Conservation (phyloP, 2,113 vertebrate genomes). For the Amphiprion ocellaris region DNA sequence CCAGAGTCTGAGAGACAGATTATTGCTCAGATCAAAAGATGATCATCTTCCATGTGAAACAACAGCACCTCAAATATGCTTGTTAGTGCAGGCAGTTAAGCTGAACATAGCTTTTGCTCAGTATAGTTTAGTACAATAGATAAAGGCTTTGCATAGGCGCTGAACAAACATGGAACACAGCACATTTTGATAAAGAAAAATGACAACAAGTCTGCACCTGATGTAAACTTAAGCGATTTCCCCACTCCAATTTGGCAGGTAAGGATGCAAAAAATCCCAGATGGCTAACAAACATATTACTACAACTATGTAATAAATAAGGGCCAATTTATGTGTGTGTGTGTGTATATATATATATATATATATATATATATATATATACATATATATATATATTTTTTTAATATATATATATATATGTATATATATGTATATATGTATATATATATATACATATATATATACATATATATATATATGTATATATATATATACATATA, state of each 20-base stretch:
- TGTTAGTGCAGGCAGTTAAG: constrained; percentile 69
- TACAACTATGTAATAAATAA: constrained; percentile 44
- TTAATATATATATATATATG: no score
- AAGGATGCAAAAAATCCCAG: constrained; percentile 9
- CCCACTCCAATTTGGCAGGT: constrained; percentile 12
- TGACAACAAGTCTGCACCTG: constrained; percentile 13
- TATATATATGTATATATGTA: no score
- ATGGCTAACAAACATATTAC: constrained; percentile 22
- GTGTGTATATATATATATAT: constrained; percentile 6
- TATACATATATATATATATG: not conserved
- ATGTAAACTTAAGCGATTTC: constrained; percentile 35
- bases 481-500: constrained; percentile 1
- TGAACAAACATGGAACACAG: constrained; percentile 35
- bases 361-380: not conserved
- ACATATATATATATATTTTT: no score
- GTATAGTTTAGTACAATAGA: constrained; percentile 36
- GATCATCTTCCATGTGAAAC: constrained; percentile 63
- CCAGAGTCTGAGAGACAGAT: constrained; percentile 69
- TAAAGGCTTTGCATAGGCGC: constrained; percentile 31
- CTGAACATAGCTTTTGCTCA: constrained; percentile 39
- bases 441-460: not conserved
- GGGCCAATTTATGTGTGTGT: constrained; percentile 8
- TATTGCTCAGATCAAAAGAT: constrained; percentile 76
- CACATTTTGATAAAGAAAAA: constrained; percentile 23
- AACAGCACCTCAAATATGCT: constrained; percentile 65